Conservation (phyloP, 2,888 invertebrate genomes). For the Adela reaumurella region DNA sequence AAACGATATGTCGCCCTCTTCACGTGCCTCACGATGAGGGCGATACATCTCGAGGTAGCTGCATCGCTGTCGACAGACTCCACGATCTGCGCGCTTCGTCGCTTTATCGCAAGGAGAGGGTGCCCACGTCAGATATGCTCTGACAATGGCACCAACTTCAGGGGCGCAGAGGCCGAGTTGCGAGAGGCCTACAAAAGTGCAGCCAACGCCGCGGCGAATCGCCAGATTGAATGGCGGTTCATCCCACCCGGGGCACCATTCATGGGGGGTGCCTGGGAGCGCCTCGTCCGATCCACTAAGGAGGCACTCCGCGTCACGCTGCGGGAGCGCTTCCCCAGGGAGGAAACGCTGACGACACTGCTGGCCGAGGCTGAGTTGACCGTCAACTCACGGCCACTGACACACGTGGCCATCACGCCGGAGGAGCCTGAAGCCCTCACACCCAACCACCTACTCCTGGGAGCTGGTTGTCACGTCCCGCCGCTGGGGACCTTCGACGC, state of each 20-base stretch:
- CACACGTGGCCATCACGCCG: not conserved
- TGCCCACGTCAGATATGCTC: slow-evolving; percentile 5
- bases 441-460: slow-evolving; percentile 1
- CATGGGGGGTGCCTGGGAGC: too few relatives aligned
- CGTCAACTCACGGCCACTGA: slow-evolving; percentile 1
- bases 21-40: not conserved
- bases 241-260: too few relatives aligned
- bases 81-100: slow-evolving; percentile 1
- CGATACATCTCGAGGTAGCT: not conserved
- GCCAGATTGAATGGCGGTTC: slow-evolving; percentile 3
- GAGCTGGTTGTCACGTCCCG: not conserved
- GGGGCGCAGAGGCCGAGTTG: slow-evolving; percentile 4
- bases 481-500: not conserved
- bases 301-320: not conserved
- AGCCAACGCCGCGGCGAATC: not conserved
- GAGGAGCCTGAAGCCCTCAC: slow-evolving; percentile 2
- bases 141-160: slow-evolving; percentile 10
- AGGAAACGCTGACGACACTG: slow-evolving; percentile 1
- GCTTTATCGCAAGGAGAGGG: slow-evolving; percentile 7
- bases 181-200: not conserved
- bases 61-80: not conserved
- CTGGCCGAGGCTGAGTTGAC: slow-evolving; percentile 2
- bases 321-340: not conserved
- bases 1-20: slow-evolving; percentile 1
- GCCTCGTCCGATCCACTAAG: too few relatives aligned